phyloP scores from a whole-genome alignment of 1,140 invertebrate genomes.

The Anastrepha ludens region DNA sequence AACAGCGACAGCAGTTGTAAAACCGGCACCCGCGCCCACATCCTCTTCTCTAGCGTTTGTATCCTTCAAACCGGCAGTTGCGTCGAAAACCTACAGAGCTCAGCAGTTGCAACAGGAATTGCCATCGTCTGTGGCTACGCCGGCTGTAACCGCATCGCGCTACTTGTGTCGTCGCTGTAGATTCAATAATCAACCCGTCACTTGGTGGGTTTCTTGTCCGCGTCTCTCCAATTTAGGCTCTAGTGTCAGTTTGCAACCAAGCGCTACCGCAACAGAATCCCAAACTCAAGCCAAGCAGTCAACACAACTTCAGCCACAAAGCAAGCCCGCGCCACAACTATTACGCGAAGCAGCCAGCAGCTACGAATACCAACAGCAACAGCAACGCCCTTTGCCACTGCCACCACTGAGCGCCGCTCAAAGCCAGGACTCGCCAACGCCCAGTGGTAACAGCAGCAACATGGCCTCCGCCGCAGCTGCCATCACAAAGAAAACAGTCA shows the following conservation, averaged over 20 bases:
- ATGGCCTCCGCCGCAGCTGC: conserved; percentile 4
- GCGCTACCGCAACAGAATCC: not conserved
- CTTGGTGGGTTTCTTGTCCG: conserved; percentile 73
- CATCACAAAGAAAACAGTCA: conserved; percentile 60
- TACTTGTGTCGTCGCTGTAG: conserved; percentile 69
- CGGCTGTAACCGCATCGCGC: conserved; percentile 59
- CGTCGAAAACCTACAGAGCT: not conserved
- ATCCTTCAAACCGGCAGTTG: not conserved
- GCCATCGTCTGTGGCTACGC: conserved; percentile 47
- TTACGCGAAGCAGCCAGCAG: conserved; percentile 15
- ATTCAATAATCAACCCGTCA: conserved; percentile 71
- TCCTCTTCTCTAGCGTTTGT: not conserved
- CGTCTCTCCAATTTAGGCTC: conserved; percentile 65
- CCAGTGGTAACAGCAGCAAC: conserved; percentile 16
- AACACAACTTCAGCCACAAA: too few species aligned
- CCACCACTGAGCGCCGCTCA: not conserved
- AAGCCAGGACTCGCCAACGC: conserved; percentile 59
- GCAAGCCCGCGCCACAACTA: not conserved
- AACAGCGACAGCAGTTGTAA: not conserved
- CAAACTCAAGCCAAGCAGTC: not conserved
- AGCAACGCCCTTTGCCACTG: conserved; percentile 57
- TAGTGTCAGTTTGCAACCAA: not conserved
- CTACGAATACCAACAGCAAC: conserved; percentile 51
- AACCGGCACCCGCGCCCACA: not conserved
- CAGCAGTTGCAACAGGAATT: conserved; percentile 38